A percentile compares a stretch with the other conserved stretches of the same genome.
Conservation (phyloP, 92 coral and sea anemone species). For the Palythoa grandis region DNA sequence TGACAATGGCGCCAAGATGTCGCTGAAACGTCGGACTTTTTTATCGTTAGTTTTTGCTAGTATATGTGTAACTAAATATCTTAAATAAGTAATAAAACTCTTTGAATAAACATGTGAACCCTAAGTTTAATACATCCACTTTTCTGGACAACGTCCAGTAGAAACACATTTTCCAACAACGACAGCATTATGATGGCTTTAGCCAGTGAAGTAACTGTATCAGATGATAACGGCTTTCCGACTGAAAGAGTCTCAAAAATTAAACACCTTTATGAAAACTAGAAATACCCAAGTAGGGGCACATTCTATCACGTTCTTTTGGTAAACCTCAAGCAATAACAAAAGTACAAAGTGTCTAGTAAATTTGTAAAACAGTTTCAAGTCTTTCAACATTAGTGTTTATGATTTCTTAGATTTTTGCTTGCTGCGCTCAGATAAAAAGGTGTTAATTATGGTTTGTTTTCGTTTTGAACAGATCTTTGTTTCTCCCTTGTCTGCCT, state of each 20-base stretch:
- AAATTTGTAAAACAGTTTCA: neutral
- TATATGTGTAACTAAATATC: too few relatives aligned
- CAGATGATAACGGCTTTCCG: neutral
- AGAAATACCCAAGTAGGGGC: neutral
- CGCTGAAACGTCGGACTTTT: too few relatives aligned
- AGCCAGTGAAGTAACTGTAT: neutral
- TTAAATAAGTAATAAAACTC: neutral
- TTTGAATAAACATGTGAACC: neutral
- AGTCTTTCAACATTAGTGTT: constrained; percentile 2
- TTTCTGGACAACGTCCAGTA: neutral
- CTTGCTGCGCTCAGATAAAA: neutral
- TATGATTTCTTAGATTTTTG: neutral
- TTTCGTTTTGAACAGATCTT: neutral
- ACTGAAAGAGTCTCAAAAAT: neutral
- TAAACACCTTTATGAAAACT: neutral
- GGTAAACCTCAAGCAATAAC: neutral
- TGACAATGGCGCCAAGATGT: too few relatives aligned
- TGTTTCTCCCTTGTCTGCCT: constrained; percentile 5
- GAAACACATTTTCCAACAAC: neutral
- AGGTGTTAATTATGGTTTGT: constrained; percentile 2
- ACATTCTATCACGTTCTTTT: neutral
- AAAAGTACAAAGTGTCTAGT: neutral
- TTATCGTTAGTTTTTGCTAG: too few relatives aligned
- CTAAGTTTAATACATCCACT: neutral
- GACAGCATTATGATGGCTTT: neutral